phyloP scores from a whole-genome alignment of 64 coral and sea anemone species.

The Montipora capricornis region DNA sequence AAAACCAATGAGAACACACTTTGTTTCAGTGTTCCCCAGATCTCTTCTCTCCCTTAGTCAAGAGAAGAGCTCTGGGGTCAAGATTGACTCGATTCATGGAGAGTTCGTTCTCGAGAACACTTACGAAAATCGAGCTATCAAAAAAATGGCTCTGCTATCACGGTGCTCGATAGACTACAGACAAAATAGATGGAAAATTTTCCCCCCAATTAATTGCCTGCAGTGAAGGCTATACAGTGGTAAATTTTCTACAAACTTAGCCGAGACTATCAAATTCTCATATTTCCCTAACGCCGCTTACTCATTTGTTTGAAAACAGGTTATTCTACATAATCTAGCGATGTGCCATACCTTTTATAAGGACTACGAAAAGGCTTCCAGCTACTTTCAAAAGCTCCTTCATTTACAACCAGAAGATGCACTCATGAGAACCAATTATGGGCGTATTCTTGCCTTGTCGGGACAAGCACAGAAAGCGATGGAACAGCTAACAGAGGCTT shows the following conservation, averaged over 20 bases:
- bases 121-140: too few relatives aligned
- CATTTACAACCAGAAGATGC: constrained; percentile 19
- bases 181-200: too few relatives aligned
- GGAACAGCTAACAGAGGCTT: constrained; percentile 39
- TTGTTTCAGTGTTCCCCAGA: too few relatives aligned
- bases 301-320: constrained; percentile 21
- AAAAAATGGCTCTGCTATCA: too few relatives aligned
- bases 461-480: constrained; percentile 59
- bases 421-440: constrained; percentile 13
- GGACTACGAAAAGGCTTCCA: constrained; percentile 55
- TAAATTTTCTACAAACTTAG: neutral
- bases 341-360: constrained; percentile 57
- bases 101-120: too few relatives aligned
- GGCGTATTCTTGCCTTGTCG: constrained; percentile 57
- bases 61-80: too few relatives aligned
- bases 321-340: constrained; percentile 74
- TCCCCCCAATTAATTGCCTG: too few relatives aligned
- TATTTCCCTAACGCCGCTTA: neutral
- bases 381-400: constrained; percentile 44
- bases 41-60: too few relatives aligned
- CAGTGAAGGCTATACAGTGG: too few relatives aligned
- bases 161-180: too few relatives aligned
- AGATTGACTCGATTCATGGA: too few relatives aligned
- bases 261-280: neutral
- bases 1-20: too few relatives aligned